phyloP scores from a whole-genome alignment of 1,140 invertebrate genomes.

The Diuraphis noxia region DNA sequence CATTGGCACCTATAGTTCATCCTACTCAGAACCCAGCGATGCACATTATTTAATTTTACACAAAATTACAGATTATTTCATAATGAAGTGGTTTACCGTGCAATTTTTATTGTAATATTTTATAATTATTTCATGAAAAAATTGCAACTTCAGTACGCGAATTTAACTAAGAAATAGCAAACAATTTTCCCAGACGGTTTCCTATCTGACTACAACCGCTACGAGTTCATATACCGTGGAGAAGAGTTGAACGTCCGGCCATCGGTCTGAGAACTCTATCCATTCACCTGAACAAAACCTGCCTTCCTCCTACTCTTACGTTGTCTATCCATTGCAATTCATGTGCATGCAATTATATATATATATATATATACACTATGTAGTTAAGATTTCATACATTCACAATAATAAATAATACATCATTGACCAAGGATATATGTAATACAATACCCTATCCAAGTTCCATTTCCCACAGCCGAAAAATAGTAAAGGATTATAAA shows the following conservation, averaged over 20 bases:
- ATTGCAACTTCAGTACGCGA: neutral
- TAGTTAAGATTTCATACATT: slow-evolving; percentile 13
- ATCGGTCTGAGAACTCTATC: slow-evolving; percentile 37
- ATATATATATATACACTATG: neutral
- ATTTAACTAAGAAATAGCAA: neutral
- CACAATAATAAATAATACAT: slow-evolving; percentile 29
- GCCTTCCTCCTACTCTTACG: neutral
- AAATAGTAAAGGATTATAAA: neutral
- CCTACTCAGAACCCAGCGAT: neutral
- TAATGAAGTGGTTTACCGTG: neutral
- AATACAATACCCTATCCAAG: slow-evolving; percentile 4
- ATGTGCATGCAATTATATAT: slow-evolving; percentile 23
- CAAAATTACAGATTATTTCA: neutral
- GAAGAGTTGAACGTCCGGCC: slow-evolving; percentile 52
- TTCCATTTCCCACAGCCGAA: neutral
- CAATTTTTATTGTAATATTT: neutral
- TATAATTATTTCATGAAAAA: neutral
- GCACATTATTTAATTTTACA: slow-evolving; percentile 21
- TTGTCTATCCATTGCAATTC: neutral
- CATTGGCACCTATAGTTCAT: slow-evolving; percentile 21
- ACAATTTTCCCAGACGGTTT: slow-evolving; percentile 36
- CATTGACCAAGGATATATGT: slow-evolving; percentile 4
- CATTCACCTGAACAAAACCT: slow-evolving; percentile 46
- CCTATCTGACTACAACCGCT: neutral
- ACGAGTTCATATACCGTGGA: slow-evolving; percentile 47